phyloP scores from a whole-genome alignment of 2,888 invertebrate genomes.

The Oeneis ivallda region DNA sequence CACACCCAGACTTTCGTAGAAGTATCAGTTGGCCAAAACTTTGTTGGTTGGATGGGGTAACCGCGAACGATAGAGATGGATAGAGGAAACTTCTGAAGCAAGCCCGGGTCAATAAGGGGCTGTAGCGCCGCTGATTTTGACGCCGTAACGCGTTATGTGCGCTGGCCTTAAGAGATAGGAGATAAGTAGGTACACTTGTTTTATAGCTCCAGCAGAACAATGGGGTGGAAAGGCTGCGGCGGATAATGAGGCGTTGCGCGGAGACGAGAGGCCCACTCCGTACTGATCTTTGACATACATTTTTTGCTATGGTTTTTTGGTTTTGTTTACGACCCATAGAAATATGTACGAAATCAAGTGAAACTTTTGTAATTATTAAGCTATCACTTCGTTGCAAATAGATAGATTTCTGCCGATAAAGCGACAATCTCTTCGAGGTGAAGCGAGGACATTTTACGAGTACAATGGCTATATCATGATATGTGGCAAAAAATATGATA shows the following conservation, averaged over 20 bases:
- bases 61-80: no score
- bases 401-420: not conserved
- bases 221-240: slow-evolving; percentile 30
- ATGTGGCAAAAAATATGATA: no score
- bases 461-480: no score
- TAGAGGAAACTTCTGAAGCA: no score
- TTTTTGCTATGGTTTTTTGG: slow-evolving; percentile 22
- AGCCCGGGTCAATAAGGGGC: no score
- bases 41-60: no score
- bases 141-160: not conserved
- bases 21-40: no score
- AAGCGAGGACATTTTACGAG: no score
- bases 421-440: no score
- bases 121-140: not conserved
- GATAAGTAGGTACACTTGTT: slow-evolving; percentile 34
- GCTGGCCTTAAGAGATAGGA: slow-evolving; percentile 21
- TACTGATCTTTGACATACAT: slow-evolving; percentile 23
- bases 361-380: not conserved
- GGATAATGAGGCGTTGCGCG: slow-evolving; percentile 30
- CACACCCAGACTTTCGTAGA: no score
- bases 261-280: not conserved
- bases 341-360: not conserved
- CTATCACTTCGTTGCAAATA: not conserved
- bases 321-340: slow-evolving; percentile 17
- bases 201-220: slow-evolving; percentile 38